phyloP scores from a whole-genome alignment of 2,888 invertebrate species.

The Argyresthia albistria region DNA sequence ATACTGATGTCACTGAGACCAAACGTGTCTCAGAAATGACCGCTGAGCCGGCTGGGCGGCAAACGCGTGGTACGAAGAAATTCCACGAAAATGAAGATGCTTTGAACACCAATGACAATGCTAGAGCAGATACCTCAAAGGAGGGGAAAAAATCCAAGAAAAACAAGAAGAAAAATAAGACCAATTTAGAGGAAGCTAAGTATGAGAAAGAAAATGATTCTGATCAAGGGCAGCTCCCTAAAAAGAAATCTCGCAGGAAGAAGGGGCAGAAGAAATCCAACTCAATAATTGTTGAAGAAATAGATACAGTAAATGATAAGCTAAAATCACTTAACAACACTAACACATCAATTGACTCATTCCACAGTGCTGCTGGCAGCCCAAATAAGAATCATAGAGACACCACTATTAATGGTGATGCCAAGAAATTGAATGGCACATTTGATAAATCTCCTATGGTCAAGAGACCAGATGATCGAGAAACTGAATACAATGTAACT shows the following conservation, averaged over 20 bases:
- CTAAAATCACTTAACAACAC: slow-evolving; percentile 20
- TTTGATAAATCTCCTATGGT: slow-evolving; percentile 8
- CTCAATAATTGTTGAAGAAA: slow-evolving; percentile 20
- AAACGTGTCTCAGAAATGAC: slow-evolving; percentile 9
- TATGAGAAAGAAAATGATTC: slow-evolving; percentile 11
- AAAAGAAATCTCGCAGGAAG: slow-evolving; percentile 29
- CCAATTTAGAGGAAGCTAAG: not conserved
- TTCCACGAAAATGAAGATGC: slow-evolving; percentile 11
- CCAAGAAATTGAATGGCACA: slow-evolving; percentile 6
- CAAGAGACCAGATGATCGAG: slow-evolving; percentile 14
- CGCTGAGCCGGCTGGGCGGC: slow-evolving; percentile 12
- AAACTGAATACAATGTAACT: slow-evolving; percentile 9
- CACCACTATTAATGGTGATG: not conserved
- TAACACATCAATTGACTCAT: slow-evolving; percentile 40
- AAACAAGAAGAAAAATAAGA: slow-evolving; percentile 18
- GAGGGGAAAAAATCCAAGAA: slow-evolving; percentile 21
- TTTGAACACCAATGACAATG: slow-evolving; percentile 4
- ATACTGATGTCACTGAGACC: slow-evolving; percentile 12
- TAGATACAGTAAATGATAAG: slow-evolving; percentile 7
- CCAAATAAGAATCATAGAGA: slow-evolving; percentile 14
- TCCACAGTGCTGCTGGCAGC: slow-evolving; percentile 54
- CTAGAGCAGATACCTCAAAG: not conserved
- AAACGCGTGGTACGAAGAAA: slow-evolving; percentile 32
- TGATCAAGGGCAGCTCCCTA: slow-evolving; percentile 9
- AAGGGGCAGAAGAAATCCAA: slow-evolving; percentile 31